A percentile compares a stretch with the other conserved stretches of the same genome.
Evolutionary conservation across 2,797 vertebrate species (phyloP).

Genomic region (Furcifer pardalis): DNA sequence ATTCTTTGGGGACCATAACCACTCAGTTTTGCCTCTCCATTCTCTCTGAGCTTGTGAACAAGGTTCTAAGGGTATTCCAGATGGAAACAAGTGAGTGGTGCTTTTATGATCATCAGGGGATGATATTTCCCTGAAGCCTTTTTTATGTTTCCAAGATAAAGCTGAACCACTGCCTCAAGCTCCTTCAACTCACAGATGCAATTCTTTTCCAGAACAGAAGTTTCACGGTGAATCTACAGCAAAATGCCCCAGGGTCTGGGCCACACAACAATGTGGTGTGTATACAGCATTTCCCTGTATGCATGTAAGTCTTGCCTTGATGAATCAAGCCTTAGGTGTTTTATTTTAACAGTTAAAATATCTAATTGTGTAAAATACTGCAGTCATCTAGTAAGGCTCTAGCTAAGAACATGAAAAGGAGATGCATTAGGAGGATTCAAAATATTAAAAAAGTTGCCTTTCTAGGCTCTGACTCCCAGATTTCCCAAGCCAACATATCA

Average conservation of each 20-base stretch:
- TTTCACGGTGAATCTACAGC: slow-evolving; percentile 54
- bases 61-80: slow-evolving; percentile 61
- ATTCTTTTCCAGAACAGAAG: slow-evolving; percentile 56
- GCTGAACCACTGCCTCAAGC: slow-evolving; percentile 69
- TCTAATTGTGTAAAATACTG: slow-evolving; percentile 36
- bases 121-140: slow-evolving; percentile 76
- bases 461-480: no score
- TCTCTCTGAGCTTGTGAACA: slow-evolving; percentile 58
- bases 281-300: slow-evolving; percentile 41
- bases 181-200: slow-evolving; percentile 67
- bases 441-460: slow-evolving; percentile 13
- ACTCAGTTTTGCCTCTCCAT: slow-evolving; percentile 62
- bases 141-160: slow-evolving; percentile 69
- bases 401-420: slow-evolving; percentile 24
- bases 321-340: slow-evolving; percentile 28
- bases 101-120: slow-evolving; percentile 70
- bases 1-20: slow-evolving; percentile 50
- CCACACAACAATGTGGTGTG: slow-evolving; percentile 41
- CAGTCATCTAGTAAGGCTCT: background rate
- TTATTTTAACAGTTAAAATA: slow-evolving; percentile 34
- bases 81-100: slow-evolving; percentile 57
- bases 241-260: slow-evolving; percentile 70
- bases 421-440: background rate
- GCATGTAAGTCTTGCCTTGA: slow-evolving; percentile 47
- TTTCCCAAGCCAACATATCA: no score